Evolutionary conservation across 2,113 vertebrate genomes (phyloP), one percentile per base, ranked within the genome.

Genomic region (Myotis lucifugus): DNA sequence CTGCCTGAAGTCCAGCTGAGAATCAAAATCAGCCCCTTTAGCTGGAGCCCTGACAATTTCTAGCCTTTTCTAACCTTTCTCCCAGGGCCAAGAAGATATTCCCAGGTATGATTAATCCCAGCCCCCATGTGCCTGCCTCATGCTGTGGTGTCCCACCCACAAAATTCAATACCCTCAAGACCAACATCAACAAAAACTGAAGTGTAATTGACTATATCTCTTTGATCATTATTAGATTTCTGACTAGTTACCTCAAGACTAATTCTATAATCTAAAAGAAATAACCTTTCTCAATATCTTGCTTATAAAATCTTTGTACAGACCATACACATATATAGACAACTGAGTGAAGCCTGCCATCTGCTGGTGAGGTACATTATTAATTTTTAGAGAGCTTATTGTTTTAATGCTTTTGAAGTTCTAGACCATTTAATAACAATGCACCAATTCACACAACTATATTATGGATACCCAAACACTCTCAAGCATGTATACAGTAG

Each of bases 301-400:
- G 42, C 4, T 48, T 74, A 25, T 77, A 72, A 81, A 81, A 79
- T 90, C 21, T 82, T 54, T 40, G 23, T n/a, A 66, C 32, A 81
- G 15, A 42, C 9, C 8, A 21, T 15, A 29, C 37, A 48, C 12
- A 13, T 17, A 52, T 42, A 34, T 40, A 77, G 56, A 91, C 50
- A 91, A 15, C 40, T 82, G 40, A 94, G 79, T 32, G 4, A 46
- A 79, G 70, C 8, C 7, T 90, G 93, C 96, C 95, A 95, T 93
- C 97, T 96, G 48, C 95, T 97, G 97, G 87, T 67, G 4, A 72
- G 54, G 61, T 48, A 4, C 4, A 6, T 34, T 56, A 82, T 54
- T 59, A 84, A 40, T 17, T 66, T 94, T 81, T 81, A 42, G 32
- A 67, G 32, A 59, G 19, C 27, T 50, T 46, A 21, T 3, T 27